phyloP scores from a whole-genome alignment of 2,888 invertebrate species.

The Drosophila neotestacea region DNA sequence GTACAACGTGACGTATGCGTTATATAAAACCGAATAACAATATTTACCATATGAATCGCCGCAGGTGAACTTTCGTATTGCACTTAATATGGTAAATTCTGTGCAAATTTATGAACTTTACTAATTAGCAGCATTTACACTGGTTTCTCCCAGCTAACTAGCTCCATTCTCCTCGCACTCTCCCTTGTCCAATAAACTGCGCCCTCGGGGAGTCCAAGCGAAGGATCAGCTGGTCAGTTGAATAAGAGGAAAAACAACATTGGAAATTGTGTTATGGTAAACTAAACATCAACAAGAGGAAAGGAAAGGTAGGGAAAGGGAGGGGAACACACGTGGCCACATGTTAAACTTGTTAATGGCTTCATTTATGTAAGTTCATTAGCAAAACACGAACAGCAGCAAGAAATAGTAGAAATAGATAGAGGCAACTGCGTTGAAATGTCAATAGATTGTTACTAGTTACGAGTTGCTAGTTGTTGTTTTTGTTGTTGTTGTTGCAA shows the following conservation, averaged over 20 bases:
- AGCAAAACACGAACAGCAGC: slow-evolving; percentile 28
- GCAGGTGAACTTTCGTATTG: slow-evolving; percentile 33
- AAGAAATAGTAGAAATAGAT: not conserved
- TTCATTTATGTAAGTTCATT: slow-evolving; percentile 68
- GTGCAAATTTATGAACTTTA: slow-evolving; percentile 61
- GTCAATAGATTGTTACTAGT: slow-evolving; percentile 22
- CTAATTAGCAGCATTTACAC: slow-evolving; percentile 60
- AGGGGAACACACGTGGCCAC: slow-evolving; percentile 29
- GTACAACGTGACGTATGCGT: slow-evolving; percentile 14
- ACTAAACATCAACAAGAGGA: slow-evolving; percentile 15
- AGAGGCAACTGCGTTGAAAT: slow-evolving; percentile 18
- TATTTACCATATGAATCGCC: slow-evolving; percentile 22
- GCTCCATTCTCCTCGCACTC: too few relatives aligned
- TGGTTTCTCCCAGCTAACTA: not conserved
- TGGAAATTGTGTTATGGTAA: slow-evolving; percentile 34
- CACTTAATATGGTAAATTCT: slow-evolving; percentile 42
- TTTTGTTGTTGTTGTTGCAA: slow-evolving; percentile 6
- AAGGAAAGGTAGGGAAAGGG: not conserved
- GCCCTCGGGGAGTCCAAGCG: not conserved
- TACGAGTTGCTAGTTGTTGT: not conserved
- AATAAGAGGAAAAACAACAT: slow-evolving; percentile 32
- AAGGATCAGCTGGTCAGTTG: slow-evolving; percentile 19
- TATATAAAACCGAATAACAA: slow-evolving; percentile 19
- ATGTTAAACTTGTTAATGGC: slow-evolving; percentile 66
- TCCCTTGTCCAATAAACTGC: not conserved